These are phyloP conservation scores for Desoria tigrina DNA, from an alignment of 2,888 invertebrate genomes.

Conservation along the genomic window DNA sequence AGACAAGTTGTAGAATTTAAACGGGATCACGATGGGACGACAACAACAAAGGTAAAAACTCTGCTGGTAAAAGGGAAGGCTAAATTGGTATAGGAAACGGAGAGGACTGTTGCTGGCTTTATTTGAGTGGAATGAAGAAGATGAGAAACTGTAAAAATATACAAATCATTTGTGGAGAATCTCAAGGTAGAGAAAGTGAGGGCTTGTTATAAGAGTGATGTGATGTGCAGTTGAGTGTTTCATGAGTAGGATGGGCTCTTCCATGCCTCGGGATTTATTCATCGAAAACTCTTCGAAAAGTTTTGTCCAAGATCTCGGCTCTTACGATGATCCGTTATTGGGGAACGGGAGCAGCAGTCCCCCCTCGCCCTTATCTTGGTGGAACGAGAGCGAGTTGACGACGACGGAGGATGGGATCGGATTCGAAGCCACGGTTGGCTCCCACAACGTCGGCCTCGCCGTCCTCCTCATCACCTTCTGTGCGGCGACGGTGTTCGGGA, in stretches of 20 bases:
- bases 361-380: conserved; percentile 20
- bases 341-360: no score
- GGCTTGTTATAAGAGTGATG: conserved; percentile 14
- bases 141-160: background rate
- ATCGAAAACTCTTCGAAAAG: background rate
- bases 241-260: conserved; percentile 21
- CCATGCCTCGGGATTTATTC: conserved; percentile 9
- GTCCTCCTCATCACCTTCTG: conserved; percentile 78
- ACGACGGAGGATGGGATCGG: conserved; percentile 17
- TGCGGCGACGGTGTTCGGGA: conserved; percentile 90
- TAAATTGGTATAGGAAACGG: no score
- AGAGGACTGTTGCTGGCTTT: background rate
- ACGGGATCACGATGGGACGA: background rate
- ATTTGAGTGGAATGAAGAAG: conserved; percentile 15
- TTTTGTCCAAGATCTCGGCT: conserved; percentile 4
- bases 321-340: background rate
- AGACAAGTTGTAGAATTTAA: conserved; percentile 4
- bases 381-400: conserved; percentile 21
- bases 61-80: background rate
- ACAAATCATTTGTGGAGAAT: background rate
- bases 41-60: background rate
- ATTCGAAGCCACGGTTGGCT: conserved; percentile 6
- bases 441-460: conserved; percentile 46
- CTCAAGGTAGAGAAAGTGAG: background rate
- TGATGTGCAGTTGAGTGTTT: conserved; percentile 18